These are phyloP conservation scores for Macropis europaea DNA, from an alignment of 2,888 invertebrate species.

Conservation along the genomic window DNA sequence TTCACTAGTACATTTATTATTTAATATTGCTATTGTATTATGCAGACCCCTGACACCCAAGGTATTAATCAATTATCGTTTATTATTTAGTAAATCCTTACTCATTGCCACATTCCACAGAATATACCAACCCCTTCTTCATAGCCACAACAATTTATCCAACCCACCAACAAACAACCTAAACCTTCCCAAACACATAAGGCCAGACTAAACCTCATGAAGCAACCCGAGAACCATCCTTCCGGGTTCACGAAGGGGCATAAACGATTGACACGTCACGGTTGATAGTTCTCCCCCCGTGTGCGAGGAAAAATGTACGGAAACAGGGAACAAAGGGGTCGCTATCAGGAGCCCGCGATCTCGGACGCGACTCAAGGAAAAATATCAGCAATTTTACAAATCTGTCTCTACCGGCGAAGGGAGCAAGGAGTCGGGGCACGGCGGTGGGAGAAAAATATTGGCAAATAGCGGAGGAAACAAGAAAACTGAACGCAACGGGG, in stretches of 20 bases:
- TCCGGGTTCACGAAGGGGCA: not conserved
- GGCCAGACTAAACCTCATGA: no score
- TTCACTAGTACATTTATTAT: no score
- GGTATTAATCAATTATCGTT: no score
- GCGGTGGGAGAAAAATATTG: conserved; percentile 66
- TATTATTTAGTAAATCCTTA: no score
- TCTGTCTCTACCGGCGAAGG: conserved; percentile 55
- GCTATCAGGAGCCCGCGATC: conserved; percentile 52
- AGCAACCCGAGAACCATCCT: not conserved
- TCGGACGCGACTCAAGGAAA: conserved; percentile 57
- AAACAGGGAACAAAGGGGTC: not conserved
- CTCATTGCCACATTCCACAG: no score
- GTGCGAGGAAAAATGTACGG: not conserved
- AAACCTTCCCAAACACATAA: no score
- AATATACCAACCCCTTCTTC: no score
- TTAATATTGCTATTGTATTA: no score
- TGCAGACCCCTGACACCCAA: no score
- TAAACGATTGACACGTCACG: conserved; percentile 27
- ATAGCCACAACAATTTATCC: no score
- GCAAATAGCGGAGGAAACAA: conserved; percentile 69
- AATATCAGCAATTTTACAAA: conserved; percentile 70
- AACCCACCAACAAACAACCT: no score
- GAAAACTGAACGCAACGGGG: conserved; percentile 58
- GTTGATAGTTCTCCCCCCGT: not conserved
- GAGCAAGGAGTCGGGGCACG: not conserved